These are phyloP conservation scores for Callyntrura sp. DNA, from an alignment of 2,888 invertebrate species.

Conservation along the genomic window DNA sequence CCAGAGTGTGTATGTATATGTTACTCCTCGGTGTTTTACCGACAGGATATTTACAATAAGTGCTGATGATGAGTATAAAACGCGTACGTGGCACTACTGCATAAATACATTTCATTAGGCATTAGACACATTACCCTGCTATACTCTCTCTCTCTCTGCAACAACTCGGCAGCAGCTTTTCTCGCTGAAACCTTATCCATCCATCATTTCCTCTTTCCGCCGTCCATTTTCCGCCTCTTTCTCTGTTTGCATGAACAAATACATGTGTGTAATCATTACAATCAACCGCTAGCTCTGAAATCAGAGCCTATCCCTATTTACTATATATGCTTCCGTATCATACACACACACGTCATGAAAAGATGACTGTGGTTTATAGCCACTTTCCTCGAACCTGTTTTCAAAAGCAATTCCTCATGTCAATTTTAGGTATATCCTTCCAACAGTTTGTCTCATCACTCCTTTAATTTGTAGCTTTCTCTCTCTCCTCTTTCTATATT, in stretches of 20 bases:
- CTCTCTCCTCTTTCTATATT: too few relatives aligned
- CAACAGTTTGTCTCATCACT: background rate
- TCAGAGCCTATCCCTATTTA: background rate
- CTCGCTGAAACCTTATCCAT: conserved; percentile 33
- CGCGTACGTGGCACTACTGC: conserved; percentile 5
- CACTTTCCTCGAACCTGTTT: conserved; percentile 42
- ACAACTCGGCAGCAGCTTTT: conserved; percentile 6
- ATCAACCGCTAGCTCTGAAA: background rate
- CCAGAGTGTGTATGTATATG: background rate
- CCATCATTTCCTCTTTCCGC: conserved; percentile 47
- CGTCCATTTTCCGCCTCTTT: background rate
- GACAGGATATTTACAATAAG: background rate
- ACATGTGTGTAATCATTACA: background rate
- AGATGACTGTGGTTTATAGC: conserved; percentile 52
- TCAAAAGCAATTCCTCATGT: conserved; percentile 21
- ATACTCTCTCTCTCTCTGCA: background rate
- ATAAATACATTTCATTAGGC: background rate
- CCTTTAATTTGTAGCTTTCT: background rate
- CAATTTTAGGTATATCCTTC: background rate
- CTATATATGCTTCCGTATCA: background rate
- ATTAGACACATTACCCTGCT: background rate
- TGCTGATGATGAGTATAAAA: conserved; percentile 25
- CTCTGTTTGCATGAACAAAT: conserved; percentile 46
- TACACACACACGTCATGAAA: background rate
- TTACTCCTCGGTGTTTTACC: background rate